Percentiles rank a stretch among this genome's conserved stretches.
Conservation (phyloP, 2,113 vertebrate genomes). For the Neoarius graeffei region DNA sequence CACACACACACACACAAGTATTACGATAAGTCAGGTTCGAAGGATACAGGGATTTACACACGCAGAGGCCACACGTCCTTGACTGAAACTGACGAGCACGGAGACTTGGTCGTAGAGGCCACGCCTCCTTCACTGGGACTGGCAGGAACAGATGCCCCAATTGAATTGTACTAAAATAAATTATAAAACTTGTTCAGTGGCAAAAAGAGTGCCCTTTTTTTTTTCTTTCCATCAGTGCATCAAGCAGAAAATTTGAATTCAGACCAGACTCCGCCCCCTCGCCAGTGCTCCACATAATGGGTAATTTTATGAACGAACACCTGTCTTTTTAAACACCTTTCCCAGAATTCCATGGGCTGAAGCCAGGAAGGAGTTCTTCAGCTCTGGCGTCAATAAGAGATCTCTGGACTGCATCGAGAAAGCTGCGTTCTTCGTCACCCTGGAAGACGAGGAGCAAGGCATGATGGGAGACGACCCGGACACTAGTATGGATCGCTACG, state of each 20-base stretch:
- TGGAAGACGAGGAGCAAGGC: constrained; percentile 80
- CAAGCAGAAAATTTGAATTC: neutral
- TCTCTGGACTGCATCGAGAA: constrained; percentile 83
- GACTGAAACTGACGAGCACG: neutral
- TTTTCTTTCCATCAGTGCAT: neutral
- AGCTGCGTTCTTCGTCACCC: constrained; percentile 83
- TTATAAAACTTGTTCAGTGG: too few species aligned
- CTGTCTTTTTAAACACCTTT: constrained; percentile 11
- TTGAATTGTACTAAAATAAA: neutral
- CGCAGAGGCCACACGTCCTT: neutral
- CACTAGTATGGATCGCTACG: constrained; percentile 77
- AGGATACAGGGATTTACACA: neutral
- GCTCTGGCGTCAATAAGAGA: constrained; percentile 71
- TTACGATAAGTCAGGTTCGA: neutral
- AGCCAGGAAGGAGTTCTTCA: constrained; percentile 75
- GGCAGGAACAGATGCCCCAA: neutral
- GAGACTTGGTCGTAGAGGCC: neutral
- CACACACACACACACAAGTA: neutral
- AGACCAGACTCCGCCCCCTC: neutral
- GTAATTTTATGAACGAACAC: neutral
- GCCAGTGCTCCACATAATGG: neutral
- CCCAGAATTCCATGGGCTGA: constrained; percentile 83
- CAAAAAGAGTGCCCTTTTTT: too few species aligned
- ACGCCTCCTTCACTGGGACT: neutral
- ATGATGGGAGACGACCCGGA: constrained; percentile 75